Base-by-base conservation (phyloP, 2,888 invertebrate species). In the Myopa tessellatipennis region DNA sequence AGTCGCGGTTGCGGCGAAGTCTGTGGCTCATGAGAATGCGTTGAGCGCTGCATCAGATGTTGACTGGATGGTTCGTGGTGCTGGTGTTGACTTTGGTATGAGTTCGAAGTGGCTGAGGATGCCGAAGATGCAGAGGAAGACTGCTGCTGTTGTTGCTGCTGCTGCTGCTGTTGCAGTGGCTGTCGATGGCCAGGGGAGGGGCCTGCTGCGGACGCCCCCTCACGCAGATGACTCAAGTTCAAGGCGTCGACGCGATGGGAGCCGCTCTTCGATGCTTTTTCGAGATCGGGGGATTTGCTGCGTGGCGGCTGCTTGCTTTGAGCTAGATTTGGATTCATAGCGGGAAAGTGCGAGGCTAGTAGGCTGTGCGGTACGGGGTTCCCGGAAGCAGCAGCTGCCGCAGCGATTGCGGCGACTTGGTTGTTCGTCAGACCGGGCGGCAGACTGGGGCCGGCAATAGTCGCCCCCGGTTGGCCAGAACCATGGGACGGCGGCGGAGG, bases 311-410 rank as follows among this genome's bases (percentile, higher is more conserved):
- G 79, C 50, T 84, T 81, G n/a, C 78, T 80, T n/a, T 83, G 75
- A 16, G 78, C 79, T 50, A 82, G 55, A 60, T 76, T 80, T 16
- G 82, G 80, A 58, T 80, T 79, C 65, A 85, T 83, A 52, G 83
- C 81, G 6, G 86, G 82, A 71, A 86, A 86, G 70, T 86, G 91
- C 38, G 93, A 92, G 81, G 93, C 92, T 26, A 93, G 90, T 10
- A 93, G 90, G 78, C 92, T 91, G 77, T 93, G 90, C 0, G 91
- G 90, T 90, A 92, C 90, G 0, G 91, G 91, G 81, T 91, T 92
- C 82, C 91, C 91, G 80, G 92, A 91, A 1, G 92, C 92, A n/a
- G 92, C 92, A 3, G 93, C 92, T 85, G 93, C 86, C 85, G 92
- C 86, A 36, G 86, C 84, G 77, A 86, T 85, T n/a, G 85, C 92